Evolutionary conservation across 2,888 invertebrate genomes (phyloP).

Genomic region (Proisotoma minuta): DNA sequence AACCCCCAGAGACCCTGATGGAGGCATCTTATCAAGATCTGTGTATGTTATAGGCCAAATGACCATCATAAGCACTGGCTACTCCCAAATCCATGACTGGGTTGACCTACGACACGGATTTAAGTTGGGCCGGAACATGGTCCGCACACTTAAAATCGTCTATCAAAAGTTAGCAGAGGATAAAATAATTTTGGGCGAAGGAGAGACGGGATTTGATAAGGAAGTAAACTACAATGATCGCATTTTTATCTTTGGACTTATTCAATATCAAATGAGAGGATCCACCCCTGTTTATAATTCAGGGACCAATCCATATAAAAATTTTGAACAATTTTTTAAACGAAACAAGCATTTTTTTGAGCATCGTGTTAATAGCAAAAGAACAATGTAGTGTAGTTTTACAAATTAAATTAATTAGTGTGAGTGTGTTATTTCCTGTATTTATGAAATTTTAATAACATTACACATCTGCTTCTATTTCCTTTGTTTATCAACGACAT

Average conservation of each 20-base stretch:
- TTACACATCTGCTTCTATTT: no score
- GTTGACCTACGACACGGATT: slow-evolving; percentile 1
- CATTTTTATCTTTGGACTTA: slow-evolving; percentile 6
- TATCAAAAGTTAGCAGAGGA: slow-evolving; percentile 8
- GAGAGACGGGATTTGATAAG: background rate
- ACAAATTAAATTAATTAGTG: background rate
- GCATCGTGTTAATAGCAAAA: background rate
- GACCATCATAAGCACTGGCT: background rate
- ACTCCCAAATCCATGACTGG: background rate
- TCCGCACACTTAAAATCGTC: slow-evolving; percentile 2
- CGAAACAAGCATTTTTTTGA: background rate
- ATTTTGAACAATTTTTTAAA: background rate
- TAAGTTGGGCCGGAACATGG: slow-evolving; percentile 7
- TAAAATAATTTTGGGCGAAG: background rate
- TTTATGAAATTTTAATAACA: background rate
- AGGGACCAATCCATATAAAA: background rate
- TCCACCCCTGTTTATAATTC: background rate
- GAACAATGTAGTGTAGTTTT: background rate
- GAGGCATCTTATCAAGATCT: slow-evolving; percentile 5
- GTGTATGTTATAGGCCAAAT: slow-evolving; percentile 6
- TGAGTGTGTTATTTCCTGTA: background rate
- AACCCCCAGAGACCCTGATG: slow-evolving; percentile 1
- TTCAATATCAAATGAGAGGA: slow-evolving; percentile 8
- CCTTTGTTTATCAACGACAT: no score
- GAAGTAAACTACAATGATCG: slow-evolving; percentile 18